These are phyloP conservation scores for Dendrolimus punctatus DNA, from an alignment of 1,140 invertebrate species.

Conservation along the genomic window DNA sequence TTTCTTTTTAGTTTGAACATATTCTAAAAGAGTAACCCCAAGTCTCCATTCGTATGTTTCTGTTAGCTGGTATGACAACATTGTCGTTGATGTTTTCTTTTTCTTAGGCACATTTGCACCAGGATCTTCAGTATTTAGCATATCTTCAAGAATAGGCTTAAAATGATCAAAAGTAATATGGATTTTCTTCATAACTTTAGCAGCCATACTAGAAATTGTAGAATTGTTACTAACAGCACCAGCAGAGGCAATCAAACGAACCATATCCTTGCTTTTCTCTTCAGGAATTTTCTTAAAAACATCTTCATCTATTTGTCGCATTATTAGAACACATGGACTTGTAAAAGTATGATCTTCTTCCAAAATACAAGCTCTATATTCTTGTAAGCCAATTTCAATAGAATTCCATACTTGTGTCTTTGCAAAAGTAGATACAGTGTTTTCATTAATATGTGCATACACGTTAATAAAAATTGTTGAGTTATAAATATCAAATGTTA, in stretches of 20 bases:
- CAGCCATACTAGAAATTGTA: slow-evolving; percentile 73
- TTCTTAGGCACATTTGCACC: slow-evolving; percentile 39
- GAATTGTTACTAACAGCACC: slow-evolving; percentile 71
- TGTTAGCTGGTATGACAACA: slow-evolving; percentile 72
- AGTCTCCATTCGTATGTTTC: slow-evolving; percentile 82
- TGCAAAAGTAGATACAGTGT: slow-evolving; percentile 35
- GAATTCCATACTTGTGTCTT: slow-evolving; percentile 60
- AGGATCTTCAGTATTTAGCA: slow-evolving; percentile 67
- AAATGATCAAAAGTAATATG: slow-evolving; percentile 77
- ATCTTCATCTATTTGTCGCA: slow-evolving; percentile 74
- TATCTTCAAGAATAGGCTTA: slow-evolving; percentile 73
- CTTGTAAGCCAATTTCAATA: slow-evolving; percentile 53
- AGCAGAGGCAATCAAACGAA: slow-evolving; percentile 62
- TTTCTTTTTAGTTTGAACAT: slow-evolving; percentile 88
- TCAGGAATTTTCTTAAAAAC: slow-evolving; percentile 68
- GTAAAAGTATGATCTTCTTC: slow-evolving; percentile 38
- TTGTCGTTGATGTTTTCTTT: slow-evolving; percentile 54
- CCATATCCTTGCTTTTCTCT: slow-evolving; percentile 57
- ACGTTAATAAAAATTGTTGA: slow-evolving; percentile 60
- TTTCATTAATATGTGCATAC: slow-evolving; percentile 54
- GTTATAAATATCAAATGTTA: slow-evolving; percentile 57
- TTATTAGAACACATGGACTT: slow-evolving; percentile 53
- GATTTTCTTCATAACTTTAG: slow-evolving; percentile 80
- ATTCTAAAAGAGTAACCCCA: slow-evolving; percentile 85
- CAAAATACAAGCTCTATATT: slow-evolving; percentile 52